phyloP scores from a whole-genome alignment of 2,888 invertebrate genomes.

The Cheilosia grossa region DNA sequence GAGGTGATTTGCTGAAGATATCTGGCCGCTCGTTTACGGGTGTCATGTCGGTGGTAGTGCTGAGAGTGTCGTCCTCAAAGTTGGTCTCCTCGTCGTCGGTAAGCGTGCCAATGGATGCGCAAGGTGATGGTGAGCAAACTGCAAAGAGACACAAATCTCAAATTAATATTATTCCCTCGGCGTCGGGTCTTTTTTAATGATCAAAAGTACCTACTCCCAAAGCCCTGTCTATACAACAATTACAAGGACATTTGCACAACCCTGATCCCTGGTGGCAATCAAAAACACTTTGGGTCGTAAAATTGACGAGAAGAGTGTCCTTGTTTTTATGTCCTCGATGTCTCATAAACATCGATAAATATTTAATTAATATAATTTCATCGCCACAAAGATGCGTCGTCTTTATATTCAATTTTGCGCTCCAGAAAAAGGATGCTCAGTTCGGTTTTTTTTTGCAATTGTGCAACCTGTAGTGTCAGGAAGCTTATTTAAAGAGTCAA shows the following conservation, averaged over 20 bases:
- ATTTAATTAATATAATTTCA: conserved; percentile 66
- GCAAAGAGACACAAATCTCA: conserved; percentile 79
- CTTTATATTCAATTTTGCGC: conserved; percentile 63
- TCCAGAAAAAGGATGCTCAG: neutral
- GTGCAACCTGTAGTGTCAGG: conserved; percentile 60
- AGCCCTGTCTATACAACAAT: conserved; percentile 41
- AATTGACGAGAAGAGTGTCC: conserved; percentile 15
- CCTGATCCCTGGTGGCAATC: conserved; percentile 74
- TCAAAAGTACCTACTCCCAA: conserved; percentile 39
- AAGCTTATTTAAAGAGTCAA: conserved; percentile 50
- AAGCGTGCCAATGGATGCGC: conserved; percentile 89
- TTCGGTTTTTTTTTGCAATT: conserved; percentile 31
- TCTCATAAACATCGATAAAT: conserved; percentile 55
- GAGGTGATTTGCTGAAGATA: conserved; percentile 57
- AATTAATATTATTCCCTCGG: conserved; percentile 19
- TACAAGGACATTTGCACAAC: conserved; percentile 66
- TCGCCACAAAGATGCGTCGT: conserved; percentile 30
- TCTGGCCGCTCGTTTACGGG: conserved; percentile 73
- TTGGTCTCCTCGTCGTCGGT: conserved; percentile 85
- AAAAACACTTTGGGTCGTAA: conserved; percentile 42
- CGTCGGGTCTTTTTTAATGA: neutral
- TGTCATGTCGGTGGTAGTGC: conserved; percentile 43
- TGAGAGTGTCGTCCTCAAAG: conserved; percentile 47
- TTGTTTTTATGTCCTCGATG: neutral
- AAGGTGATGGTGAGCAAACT: conserved; percentile 91